phyloP scores from a whole-genome alignment of 1,140 invertebrate genomes.

The Pantala flavescens region DNA sequence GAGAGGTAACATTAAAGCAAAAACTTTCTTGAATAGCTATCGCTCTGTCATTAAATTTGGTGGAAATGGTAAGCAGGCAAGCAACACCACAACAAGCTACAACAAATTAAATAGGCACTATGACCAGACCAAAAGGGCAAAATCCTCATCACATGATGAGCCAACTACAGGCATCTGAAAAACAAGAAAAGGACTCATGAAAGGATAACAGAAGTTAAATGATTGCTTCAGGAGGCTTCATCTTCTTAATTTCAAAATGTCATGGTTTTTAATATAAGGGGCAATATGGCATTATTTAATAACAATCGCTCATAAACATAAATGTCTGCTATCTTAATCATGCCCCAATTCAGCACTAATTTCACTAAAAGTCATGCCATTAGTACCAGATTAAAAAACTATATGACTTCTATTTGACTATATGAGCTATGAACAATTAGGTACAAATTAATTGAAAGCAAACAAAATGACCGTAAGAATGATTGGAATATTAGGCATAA shows the following conservation, averaged over 20 bases:
- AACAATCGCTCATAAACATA: background rate
- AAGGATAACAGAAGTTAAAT: constrained; percentile 12
- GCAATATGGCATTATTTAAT: too few relatives aligned
- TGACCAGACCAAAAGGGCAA: constrained; percentile 16
- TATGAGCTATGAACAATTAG: background rate
- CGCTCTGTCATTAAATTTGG: background rate
- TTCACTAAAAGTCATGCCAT: background rate
- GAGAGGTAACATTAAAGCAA: background rate
- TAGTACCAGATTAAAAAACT: background rate
- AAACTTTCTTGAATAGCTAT: background rate
- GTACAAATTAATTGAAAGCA: too few relatives aligned
- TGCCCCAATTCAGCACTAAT: background rate
- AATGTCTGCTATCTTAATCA: background rate
- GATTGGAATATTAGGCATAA: background rate
- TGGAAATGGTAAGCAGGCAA: background rate
- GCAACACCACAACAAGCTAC: constrained; percentile 7
- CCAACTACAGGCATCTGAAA: constrained; percentile 19
- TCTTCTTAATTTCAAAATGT: background rate
- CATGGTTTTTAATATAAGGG: too few relatives aligned
- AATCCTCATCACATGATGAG: constrained; percentile 17
- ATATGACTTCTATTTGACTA: background rate
- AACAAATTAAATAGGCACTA: constrained; percentile 14
- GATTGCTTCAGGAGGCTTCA: background rate
- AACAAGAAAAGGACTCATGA: constrained; percentile 15
- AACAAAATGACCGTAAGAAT: too few relatives aligned